Conservation (phyloP, 1,140 invertebrate species). For the Trachymyrmex septentrionalis region DNA sequence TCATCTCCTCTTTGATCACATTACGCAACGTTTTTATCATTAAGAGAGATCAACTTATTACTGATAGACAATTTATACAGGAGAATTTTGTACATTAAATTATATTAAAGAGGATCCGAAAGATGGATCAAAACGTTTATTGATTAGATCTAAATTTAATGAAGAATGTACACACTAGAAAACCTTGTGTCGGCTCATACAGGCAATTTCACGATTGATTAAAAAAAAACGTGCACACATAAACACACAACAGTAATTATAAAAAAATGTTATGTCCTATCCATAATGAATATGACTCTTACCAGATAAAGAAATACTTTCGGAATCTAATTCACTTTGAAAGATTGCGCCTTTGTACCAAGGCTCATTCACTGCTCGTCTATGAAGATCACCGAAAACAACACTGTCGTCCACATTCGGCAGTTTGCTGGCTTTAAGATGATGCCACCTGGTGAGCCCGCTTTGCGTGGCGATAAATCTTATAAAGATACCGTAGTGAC, state of each 20-base stretch:
- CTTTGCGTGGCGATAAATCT: slow-evolving; percentile 96
- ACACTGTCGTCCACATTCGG: slow-evolving; percentile 83
- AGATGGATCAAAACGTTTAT: no score
- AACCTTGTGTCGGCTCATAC: no score
- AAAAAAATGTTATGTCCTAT: neutral
- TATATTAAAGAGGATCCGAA: no score
- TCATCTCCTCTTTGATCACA: no score
- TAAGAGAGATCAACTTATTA: no score
- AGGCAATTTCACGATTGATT: no score
- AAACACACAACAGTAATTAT: neutral
- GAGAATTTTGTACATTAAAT: no score
- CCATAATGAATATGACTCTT: neutral
- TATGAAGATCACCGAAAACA: slow-evolving; percentile 93
- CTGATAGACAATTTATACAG: no score
- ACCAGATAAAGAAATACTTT: slow-evolving; percentile 85
- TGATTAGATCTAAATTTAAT: no score
- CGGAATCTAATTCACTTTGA: slow-evolving; percentile 91
- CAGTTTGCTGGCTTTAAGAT: slow-evolving; percentile 82
- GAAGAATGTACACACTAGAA: no score
- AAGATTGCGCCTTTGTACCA: slow-evolving; percentile 97
- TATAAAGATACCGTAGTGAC: slow-evolving; percentile 90
- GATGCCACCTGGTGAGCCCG: slow-evolving; percentile 94
- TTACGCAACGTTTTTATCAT: no score
- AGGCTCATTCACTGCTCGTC: slow-evolving; percentile 94
- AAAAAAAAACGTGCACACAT: no score